These are phyloP conservation scores for Motacilla alba DNA, from an alignment of 2,113 vertebrate species.

Conservation along the genomic window DNA sequence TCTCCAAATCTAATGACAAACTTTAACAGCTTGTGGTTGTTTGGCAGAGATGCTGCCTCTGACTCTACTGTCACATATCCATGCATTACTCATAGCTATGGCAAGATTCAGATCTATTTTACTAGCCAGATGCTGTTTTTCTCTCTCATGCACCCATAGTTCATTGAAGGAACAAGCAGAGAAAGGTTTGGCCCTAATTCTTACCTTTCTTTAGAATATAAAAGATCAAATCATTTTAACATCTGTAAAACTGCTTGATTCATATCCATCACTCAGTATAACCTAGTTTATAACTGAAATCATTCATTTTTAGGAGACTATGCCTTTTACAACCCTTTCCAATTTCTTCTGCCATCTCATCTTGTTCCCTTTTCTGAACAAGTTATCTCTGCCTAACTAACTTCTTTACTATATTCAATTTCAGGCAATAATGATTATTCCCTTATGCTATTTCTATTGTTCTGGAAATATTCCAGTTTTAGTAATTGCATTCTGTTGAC, in stretches of 20 bases:
- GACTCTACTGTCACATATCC: neutral
- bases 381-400: slow-evolving; percentile 51
- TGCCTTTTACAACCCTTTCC: neutral
- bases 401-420: slow-evolving; percentile 53
- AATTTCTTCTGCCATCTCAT: slow-evolving; percentile 25
- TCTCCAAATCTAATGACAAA: slow-evolving; percentile 55
- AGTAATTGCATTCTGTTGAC: slow-evolving; percentile 52
- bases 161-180: neutral
- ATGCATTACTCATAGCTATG: neutral
- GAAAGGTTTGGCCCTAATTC: neutral
- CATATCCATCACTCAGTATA: neutral
- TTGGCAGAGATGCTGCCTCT: slow-evolving; percentile 26
- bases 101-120: neutral
- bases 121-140: slow-evolving; percentile 23
- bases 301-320: neutral
- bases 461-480: slow-evolving; percentile 52
- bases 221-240: neutral
- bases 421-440: slow-evolving; percentile 45
- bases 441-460: slow-evolving; percentile 32
- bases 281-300: neutral
- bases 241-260: neutral
- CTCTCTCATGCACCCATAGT: neutral
- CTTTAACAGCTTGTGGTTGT: slow-evolving; percentile 47
- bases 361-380: slow-evolving; percentile 34
- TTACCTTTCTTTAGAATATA: neutral